Conservation (phyloP, 1,140 invertebrate species). For the Leucophenga varia region DNA sequence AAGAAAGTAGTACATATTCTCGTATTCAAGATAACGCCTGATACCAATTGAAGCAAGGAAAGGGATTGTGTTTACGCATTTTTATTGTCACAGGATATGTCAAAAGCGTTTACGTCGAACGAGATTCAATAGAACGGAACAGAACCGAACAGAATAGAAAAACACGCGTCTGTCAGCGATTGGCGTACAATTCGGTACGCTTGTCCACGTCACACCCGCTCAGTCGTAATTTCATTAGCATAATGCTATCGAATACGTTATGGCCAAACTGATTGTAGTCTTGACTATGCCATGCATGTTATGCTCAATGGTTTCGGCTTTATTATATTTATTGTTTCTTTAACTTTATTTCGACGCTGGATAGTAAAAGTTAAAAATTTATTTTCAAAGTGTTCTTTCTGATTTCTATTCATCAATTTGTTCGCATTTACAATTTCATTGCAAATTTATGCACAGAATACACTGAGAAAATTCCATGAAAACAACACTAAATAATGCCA, state of each 20-base stretch:
- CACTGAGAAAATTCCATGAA: slow-evolving; percentile 40
- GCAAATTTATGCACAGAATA: slow-evolving; percentile 44
- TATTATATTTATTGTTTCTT: slow-evolving; percentile 16
- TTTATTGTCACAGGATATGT: no score
- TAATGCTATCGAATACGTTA: slow-evolving; percentile 27
- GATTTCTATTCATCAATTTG: slow-evolving; percentile 24
- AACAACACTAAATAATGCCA: slow-evolving; percentile 5
- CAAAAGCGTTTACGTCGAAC: no score
- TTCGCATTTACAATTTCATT: slow-evolving; percentile 30
- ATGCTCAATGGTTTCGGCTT: no score
- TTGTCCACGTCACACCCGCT: not conserved
- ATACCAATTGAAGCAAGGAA: no score
- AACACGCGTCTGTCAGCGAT: no score
- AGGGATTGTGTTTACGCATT: no score
- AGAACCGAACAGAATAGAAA: no score
- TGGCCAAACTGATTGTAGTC: slow-evolving; percentile 27
- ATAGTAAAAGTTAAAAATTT: slow-evolving; percentile 24
- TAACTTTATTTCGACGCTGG: no score
- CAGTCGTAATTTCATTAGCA: slow-evolving; percentile 38
- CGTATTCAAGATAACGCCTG: no score
- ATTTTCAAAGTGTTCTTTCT: slow-evolving; percentile 44
- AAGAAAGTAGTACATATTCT: no score
- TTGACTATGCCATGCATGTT: slow-evolving; percentile 27
- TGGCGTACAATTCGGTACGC: not conserved
- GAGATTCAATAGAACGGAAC: slow-evolving; percentile 38